Evolutionary conservation across 2,888 invertebrate species (phyloP).

Genomic region (Nephrotoma guestfalica): DNA sequence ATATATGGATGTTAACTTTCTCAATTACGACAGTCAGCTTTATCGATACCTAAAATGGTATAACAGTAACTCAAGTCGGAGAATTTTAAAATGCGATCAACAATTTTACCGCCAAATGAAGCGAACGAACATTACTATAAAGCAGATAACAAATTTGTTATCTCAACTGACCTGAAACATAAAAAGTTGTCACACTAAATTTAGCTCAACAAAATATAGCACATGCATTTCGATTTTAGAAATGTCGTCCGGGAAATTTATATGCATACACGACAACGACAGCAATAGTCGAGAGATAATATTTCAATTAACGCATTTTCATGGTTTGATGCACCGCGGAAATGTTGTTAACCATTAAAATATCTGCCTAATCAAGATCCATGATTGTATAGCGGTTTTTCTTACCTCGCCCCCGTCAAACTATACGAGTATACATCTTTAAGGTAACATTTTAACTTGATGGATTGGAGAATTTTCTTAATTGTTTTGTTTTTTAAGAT

Average conservation of each 20-base stretch:
- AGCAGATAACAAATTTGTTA: neutral
- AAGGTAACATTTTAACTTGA: too few relatives aligned
- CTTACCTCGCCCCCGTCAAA: too few relatives aligned
- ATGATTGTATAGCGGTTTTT: too few relatives aligned
- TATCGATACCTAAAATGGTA: neutral
- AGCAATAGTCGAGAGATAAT: neutral
- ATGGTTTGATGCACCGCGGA: neutral
- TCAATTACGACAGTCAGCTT: neutral
- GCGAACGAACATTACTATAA: neutral
- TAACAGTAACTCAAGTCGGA: neutral
- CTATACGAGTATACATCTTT: too few relatives aligned
- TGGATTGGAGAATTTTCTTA: too few relatives aligned
- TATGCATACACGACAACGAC: neutral
- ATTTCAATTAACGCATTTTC: neutral
- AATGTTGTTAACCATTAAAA: neutral
- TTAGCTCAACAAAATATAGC: neutral
- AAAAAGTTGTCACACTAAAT: neutral
- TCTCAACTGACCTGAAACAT: neutral
- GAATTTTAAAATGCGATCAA: neutral
- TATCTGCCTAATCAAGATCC: too few relatives aligned
- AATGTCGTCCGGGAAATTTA: neutral
- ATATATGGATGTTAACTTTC: neutral
- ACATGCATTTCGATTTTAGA: neutral
- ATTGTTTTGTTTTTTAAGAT: neutral
- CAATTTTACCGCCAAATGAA: neutral